phyloP scores from a whole-genome alignment of 2,113 vertebrate genomes.

The Protobothrops flavoviridis region DNA sequence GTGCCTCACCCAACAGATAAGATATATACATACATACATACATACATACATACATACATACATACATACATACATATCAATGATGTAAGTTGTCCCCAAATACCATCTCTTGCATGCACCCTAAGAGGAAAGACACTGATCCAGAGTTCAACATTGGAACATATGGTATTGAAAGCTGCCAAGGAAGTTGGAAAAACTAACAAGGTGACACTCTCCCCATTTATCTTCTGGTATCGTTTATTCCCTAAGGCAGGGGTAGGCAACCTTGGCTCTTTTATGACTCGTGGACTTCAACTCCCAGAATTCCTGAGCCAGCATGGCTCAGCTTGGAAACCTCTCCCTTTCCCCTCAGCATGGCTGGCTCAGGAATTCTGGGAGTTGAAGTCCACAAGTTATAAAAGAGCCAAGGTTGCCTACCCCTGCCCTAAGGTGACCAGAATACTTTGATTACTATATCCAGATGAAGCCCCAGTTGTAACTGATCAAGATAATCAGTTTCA shows the following conservation, averaged over 20 bases:
- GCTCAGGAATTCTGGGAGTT: no score
- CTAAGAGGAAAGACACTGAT: neutral
- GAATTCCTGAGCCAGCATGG: no score
- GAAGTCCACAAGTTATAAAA: no score
- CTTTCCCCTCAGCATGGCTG: no score
- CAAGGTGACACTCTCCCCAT: neutral
- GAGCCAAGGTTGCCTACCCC: no score
- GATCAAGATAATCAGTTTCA: neutral
- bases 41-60: no score
- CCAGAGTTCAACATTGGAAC: neutral
- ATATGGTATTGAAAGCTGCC: neutral
- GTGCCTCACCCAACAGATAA: no score
- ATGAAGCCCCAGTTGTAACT: neutral
- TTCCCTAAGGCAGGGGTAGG: neutral
- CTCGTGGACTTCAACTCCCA: no score
- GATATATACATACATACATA: no score
- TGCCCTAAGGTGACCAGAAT: neutral
- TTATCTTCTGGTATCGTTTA: neutral
- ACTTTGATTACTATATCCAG: neutral
- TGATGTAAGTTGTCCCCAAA: neutral
- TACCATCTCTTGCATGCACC: neutral
- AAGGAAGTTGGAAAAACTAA: neutral
- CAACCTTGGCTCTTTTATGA: no score
- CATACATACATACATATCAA: no score
- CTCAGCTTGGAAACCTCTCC: no score